A percentile compares a stretch with the other conserved stretches of the same genome.
These are phyloP conservation scores for Ochropleura leucogaster DNA, from an alignment of 2,888 invertebrate genomes.

Conservation along the genomic window DNA sequence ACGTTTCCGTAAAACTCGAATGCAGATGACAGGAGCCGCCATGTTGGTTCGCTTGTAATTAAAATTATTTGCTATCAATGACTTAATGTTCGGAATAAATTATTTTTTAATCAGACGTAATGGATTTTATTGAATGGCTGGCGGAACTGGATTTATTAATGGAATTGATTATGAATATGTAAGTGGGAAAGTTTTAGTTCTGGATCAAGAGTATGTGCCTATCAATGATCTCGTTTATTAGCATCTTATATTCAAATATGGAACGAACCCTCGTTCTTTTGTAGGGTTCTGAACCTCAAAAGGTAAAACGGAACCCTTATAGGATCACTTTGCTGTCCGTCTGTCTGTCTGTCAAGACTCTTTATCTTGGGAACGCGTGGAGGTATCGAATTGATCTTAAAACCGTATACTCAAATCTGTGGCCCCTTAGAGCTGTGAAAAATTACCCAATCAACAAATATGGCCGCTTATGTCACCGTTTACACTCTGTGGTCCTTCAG, in stretches of 20 bases:
- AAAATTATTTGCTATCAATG: slow-evolving; percentile 57
- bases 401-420: no score
- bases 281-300: no score
- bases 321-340: no score
- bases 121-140: slow-evolving; percentile 42
- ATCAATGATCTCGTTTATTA: slow-evolving; percentile 11
- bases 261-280: no score
- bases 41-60: slow-evolving; percentile 49
- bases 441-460: no score
- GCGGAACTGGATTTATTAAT: slow-evolving; percentile 17
- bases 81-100: slow-evolving; percentile 45
- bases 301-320: no score
- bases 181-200: slow-evolving; percentile 18
- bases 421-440: no score
- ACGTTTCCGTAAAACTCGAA: slow-evolving; percentile 61
- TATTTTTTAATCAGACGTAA: slow-evolving; percentile 43
- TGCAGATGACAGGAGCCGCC: slow-evolving; percentile 58
- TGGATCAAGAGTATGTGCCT: background rate
- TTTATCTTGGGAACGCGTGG: no score
- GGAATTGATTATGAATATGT: slow-evolving; percentile 35
- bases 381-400: no score
- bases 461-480: no score
- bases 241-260: background rate
- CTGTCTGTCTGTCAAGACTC: no score
- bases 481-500: no score